Conservation (phyloP, 2,113 vertebrate species). For the Etheostoma spectabile region DNA sequence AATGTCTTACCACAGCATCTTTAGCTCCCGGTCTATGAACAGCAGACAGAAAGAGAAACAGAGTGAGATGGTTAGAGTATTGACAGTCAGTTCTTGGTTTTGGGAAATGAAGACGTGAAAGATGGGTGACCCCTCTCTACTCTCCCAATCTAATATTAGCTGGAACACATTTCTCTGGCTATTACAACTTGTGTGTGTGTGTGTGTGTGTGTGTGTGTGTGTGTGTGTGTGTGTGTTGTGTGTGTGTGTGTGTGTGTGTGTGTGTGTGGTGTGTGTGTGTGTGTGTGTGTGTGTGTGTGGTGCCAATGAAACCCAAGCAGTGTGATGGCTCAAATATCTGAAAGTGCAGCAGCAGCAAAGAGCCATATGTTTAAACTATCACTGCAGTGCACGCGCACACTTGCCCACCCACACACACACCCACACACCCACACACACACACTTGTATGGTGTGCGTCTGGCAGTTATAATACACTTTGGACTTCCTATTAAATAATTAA, state of each 20-base stretch:
- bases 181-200: constrained; percentile 50
- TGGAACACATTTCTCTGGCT: constrained; percentile 79
- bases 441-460: not conserved
- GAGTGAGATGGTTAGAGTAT: constrained; percentile 22
- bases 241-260: constrained; percentile 28
- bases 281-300: constrained; percentile 19
- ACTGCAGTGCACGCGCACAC: constrained; percentile 35
- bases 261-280: constrained; percentile 25
- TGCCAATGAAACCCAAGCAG: constrained; percentile 76
- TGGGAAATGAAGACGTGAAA: constrained; percentile 65
- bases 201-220: constrained; percentile 15
- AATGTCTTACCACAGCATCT: constrained; percentile 87
- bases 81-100: constrained; percentile 52
- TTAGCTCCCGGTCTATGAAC: constrained; percentile 84
- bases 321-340: constrained; percentile 76
- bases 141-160: constrained; percentile 87
- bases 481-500: constrained; percentile 26
- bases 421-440: not conserved
- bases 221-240: constrained; percentile 28
- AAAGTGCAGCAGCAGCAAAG: constrained; percentile 74
- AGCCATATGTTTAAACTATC: constrained; percentile 76
- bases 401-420: constrained; percentile 1
- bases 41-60: constrained; percentile 37
- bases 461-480: not conserved
- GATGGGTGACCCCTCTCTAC: constrained; percentile 57